Evolutionary conservation across 2,888 invertebrate species (phyloP).

Genomic region (Napeogenes sylphis): DNA sequence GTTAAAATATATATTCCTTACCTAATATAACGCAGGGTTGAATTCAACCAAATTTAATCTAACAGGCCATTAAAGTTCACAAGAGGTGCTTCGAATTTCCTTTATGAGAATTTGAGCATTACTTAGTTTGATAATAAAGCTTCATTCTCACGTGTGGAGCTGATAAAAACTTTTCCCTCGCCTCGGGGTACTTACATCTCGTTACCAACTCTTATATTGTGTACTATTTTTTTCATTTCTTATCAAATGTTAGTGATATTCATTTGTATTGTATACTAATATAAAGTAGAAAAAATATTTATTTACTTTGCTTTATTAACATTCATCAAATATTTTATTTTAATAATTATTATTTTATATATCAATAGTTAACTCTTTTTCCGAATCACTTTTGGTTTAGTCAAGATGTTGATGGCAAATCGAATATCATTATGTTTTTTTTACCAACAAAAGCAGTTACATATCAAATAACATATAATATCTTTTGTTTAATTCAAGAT

Average conservation of each 20-base stretch:
- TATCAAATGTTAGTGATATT: neutral
- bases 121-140: slow-evolving; percentile 49
- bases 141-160: slow-evolving; percentile 56
- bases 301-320: too few species aligned
- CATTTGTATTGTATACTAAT: too few species aligned
- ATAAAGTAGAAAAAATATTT: too few species aligned
- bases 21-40: slow-evolving; percentile 10
- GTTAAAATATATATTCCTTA: neutral
- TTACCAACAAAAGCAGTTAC: too few species aligned
- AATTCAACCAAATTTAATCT: slow-evolving; percentile 29
- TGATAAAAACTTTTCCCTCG: slow-evolving; percentile 70
- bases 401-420: too few species aligned
- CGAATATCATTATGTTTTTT: too few species aligned
- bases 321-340: too few species aligned
- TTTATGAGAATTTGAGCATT: slow-evolving; percentile 42
- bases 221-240: neutral
- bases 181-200: slow-evolving; percentile 36
- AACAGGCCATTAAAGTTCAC: slow-evolving; percentile 35
- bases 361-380: too few species aligned
- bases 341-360: too few species aligned
- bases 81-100: slow-evolving; percentile 37
- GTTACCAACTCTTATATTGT: neutral
- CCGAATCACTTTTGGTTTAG: too few species aligned
- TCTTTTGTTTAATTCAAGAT: slow-evolving; percentile 7
- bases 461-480: neutral